phyloP scores from a whole-genome alignment of 2,888 invertebrate species.

The Lochmaea capreae region DNA sequence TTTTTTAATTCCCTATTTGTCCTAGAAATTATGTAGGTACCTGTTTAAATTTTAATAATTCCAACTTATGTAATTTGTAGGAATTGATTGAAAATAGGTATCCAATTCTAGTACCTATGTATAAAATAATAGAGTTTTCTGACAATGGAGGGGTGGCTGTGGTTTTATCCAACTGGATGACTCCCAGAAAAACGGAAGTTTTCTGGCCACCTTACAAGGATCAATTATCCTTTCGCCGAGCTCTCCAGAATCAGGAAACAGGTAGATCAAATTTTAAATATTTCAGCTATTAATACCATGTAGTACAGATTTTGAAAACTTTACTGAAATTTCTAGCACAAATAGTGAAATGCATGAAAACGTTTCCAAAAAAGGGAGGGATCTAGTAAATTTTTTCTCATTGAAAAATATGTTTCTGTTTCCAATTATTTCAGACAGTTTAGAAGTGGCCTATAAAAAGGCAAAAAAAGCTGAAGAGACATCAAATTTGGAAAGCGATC shows the following conservation, averaged over 20 bases:
- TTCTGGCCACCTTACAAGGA: slow-evolving; percentile 21
- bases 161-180: slow-evolving; percentile 16
- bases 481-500: slow-evolving; percentile 25
- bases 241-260: slow-evolving; percentile 22
- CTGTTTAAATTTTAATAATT: too few species aligned
- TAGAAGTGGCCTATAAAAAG: slow-evolving; percentile 30
- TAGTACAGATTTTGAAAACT: slow-evolving; percentile 19
- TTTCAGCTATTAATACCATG: slow-evolving; percentile 4
- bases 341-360: slow-evolving; percentile 25
- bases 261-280: slow-evolving; percentile 21
- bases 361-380: slow-evolving; percentile 12
- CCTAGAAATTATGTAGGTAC: too few species aligned
- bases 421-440: slow-evolving; percentile 24
- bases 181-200: slow-evolving; percentile 20
- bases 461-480: slow-evolving; percentile 28
- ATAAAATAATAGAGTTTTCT: slow-evolving; percentile 11
- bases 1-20: too few species aligned
- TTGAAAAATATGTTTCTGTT: slow-evolving; percentile 17
- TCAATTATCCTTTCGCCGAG: slow-evolving; percentile 18
- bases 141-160: slow-evolving; percentile 19
- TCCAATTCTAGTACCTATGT: too few species aligned
- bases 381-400: slow-evolving; percentile 15
- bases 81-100: too few species aligned
- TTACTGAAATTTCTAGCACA: slow-evolving; percentile 23
- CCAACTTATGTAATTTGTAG: too few species aligned